Evolutionary conservation across 2,888 invertebrate genomes (phyloP), one percentile per base, ranked within the genome.

Genomic region (Poecilobothrus nobilitatus): DNA sequence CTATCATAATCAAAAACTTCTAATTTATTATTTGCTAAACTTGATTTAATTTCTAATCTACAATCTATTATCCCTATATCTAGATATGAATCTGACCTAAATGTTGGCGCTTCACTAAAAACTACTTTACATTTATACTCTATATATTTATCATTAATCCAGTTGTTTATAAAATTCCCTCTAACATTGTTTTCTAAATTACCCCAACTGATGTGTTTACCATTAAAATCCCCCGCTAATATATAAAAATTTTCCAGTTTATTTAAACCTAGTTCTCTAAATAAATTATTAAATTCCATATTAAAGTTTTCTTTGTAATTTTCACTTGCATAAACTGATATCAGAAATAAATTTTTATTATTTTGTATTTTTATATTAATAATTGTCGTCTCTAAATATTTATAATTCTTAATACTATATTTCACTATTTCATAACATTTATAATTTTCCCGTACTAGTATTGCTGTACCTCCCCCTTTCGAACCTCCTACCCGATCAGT

Each of bases 391-490:
- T 64, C 64, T 64, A 64, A 64, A 15, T 9, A 64, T 22, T 64
- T 33, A 20, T 27, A 8, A 64, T 64, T 22, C 20, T 21, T n/a
- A 10, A 27, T 41, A 3, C 18, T 33, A 18, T 10, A 6, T 12
- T 22, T 27, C 3, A 4, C 4, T 10, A 64, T 20, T 8, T 8
- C 7, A 5, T 64, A 10, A 15, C 7, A 64, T 22, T 64, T 10
- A 21, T 10, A 18, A 64, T 10, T 22, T 18, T 64, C 20, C 20
- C 20, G 7, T 27, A 64, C 20, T 20, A 64, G 12, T 4, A 64
- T 64, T 64, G 21, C 64, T 64, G 64, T 64, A 10, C 64, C 64
- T 22, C 64, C 64, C 15, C 64, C 64, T 61, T 15, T n/a, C n/a
- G 67, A 66, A 34, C 34, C 34, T 34, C 5, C 8, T 34, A 7